Evolutionary conservation across 2,888 invertebrate genomes (phyloP).

Genomic region (Drepana falcataria): DNA sequence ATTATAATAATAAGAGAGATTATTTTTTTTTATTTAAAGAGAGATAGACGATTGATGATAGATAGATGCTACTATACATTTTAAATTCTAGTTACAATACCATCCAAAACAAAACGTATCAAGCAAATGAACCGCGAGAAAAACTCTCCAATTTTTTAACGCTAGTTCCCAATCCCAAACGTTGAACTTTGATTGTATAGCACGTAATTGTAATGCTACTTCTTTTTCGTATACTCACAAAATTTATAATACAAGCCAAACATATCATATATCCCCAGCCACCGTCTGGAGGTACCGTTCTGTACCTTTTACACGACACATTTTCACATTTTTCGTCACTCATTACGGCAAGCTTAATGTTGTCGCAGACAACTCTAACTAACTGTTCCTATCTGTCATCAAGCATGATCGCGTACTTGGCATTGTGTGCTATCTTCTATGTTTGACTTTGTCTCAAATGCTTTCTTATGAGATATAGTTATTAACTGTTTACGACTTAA

Average conservation of each 20-base stretch:
- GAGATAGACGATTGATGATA: too few species aligned
- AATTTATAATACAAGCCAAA: slow-evolving; percentile 77
- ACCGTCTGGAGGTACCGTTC: slow-evolving; percentile 78
- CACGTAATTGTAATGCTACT: too few species aligned
- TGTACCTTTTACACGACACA: slow-evolving; percentile 32
- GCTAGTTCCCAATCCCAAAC: too few species aligned
- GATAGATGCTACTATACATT: too few species aligned
- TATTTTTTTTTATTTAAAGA: too few species aligned
- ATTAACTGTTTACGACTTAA: neutral
- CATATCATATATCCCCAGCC: slow-evolving; percentile 85
- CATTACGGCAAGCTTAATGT: slow-evolving; percentile 24
- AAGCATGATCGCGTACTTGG: neutral
- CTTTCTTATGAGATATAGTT: neutral
- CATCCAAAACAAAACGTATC: too few species aligned
- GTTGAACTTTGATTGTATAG: too few species aligned
- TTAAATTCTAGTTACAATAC: too few species aligned
- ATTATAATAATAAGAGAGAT: too few species aligned
- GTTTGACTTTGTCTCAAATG: neutral
- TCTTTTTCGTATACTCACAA: slow-evolving; percentile 66
- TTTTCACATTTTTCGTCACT: slow-evolving; percentile 20
- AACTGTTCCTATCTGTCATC: neutral
- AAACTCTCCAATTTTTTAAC: too few species aligned
- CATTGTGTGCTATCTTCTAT: neutral
- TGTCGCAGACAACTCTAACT: neutral
- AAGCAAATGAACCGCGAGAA: too few species aligned